Conservation (phyloP, 30 jellyfish, hydroid and myxozoan genomes). For the Sanderia malayensis region DNA sequence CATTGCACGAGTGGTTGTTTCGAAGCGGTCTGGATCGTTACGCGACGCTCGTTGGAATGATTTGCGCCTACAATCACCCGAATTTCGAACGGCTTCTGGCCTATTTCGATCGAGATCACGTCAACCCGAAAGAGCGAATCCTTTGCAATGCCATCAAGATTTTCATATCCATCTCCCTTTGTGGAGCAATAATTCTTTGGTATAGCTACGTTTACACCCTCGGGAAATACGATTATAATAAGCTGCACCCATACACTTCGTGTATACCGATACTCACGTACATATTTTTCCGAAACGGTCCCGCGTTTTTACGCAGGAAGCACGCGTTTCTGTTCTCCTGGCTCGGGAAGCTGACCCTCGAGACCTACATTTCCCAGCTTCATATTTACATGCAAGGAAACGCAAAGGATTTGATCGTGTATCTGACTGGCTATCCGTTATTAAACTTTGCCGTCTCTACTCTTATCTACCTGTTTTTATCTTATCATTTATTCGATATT, state of each 20-base stretch:
- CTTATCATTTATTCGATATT: slow-evolving; percentile 63
- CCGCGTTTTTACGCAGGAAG: slow-evolving; percentile 46
- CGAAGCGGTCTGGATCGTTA: slow-evolving; percentile 91
- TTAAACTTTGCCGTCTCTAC: slow-evolving; percentile 71
- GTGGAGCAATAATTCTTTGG: slow-evolving; percentile 47
- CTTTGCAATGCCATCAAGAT: slow-evolving; percentile 8
- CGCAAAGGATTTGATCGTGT: slow-evolving; percentile 80
- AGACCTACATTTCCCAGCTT: slow-evolving; percentile 86
- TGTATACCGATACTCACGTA: slow-evolving; percentile 73
- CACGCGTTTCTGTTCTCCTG: slow-evolving; percentile 65
- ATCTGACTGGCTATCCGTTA: slow-evolving; percentile 70
- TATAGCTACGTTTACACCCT: slow-evolving; percentile 63
- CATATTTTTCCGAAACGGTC: slow-evolving; percentile 57
- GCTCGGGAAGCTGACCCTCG: slow-evolving; percentile 94
- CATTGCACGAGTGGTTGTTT: slow-evolving; percentile 90
- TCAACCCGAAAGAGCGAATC: neutral
- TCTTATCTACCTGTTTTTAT: slow-evolving; percentile 54
- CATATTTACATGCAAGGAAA: slow-evolving; percentile 87
- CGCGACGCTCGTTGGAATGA: slow-evolving; percentile 90
- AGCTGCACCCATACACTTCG: slow-evolving; percentile 90
- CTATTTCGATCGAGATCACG: slow-evolving; percentile 29
- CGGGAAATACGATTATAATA: slow-evolving; percentile 72
- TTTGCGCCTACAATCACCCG: slow-evolving; percentile 93
- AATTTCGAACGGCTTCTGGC: slow-evolving; percentile 48
- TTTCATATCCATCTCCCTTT: slow-evolving; percentile 6